phyloP scores from a whole-genome alignment of 2,113 vertebrate genomes.

The Galbula dea region DNA sequence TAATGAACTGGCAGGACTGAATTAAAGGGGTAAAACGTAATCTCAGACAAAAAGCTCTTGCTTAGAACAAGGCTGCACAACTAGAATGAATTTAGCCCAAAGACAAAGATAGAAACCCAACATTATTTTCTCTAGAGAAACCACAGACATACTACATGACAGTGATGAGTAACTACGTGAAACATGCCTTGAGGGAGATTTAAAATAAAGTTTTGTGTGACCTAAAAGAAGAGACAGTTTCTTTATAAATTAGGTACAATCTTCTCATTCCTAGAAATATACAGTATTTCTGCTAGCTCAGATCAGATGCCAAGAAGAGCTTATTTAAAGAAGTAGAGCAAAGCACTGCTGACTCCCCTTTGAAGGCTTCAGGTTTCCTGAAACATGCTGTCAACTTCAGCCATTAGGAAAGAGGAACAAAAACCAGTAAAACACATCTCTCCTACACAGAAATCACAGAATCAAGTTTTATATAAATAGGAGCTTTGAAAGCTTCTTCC shows the following conservation, averaged over 20 bases:
- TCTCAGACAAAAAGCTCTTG: background rate
- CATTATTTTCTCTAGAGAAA: background rate
- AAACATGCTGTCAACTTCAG: background rate
- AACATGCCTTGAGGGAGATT: conserved; percentile 1
- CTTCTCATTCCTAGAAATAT: background rate
- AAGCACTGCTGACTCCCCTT: background rate
- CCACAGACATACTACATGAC: background rate
- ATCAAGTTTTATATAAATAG: background rate
- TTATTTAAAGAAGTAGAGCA: background rate
- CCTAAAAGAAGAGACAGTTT: conserved; percentile 4
- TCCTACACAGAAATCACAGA: background rate
- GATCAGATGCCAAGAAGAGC: background rate
- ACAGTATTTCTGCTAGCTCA: background rate
- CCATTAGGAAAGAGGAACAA: background rate
- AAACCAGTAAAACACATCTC: background rate
- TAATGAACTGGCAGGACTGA: background rate
- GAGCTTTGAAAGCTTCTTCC: background rate
- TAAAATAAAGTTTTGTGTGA: background rate
- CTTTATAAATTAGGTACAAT: background rate
- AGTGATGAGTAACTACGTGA: background rate
- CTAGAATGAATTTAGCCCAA: background rate
- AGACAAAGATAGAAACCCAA: background rate
- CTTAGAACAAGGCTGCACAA: background rate
- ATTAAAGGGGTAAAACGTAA: background rate
- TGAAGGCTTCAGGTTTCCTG: background rate